Conservation (phyloP, 2,888 invertebrate genomes). For the Cryptus viduatorius region DNA sequence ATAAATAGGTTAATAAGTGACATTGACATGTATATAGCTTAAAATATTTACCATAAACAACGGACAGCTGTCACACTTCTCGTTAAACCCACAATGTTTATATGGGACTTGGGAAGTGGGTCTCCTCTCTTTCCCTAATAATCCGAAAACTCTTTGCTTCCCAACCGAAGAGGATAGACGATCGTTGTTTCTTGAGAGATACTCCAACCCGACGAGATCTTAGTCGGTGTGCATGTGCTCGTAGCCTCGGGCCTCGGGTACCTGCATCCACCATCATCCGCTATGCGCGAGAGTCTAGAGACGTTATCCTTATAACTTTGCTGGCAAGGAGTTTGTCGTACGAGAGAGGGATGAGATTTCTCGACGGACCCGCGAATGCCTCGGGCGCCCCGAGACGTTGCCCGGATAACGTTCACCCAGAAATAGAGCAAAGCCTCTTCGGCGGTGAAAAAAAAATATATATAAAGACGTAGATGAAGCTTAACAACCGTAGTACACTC, state of each 20-base stretch:
- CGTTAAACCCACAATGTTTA: background rate
- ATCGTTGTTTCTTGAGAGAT: conserved; percentile 29
- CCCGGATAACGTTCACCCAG: conserved; percentile 47
- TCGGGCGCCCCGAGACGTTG: conserved; percentile 55
- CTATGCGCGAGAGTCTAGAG: conserved; percentile 40
- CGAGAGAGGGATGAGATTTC: conserved; percentile 66
- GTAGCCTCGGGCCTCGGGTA: conserved; percentile 44
- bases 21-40: background rate
- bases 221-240: conserved; percentile 34
- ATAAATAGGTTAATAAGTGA: background rate
- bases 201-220: conserved; percentile 2
- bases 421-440: conserved; percentile 50
- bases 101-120: background rate
- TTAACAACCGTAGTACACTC: conserved; percentile 24
- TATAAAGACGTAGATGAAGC: conserved; percentile 31
- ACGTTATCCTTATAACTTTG: conserved; percentile 69
- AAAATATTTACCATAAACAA: background rate
- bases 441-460: conserved; percentile 20
- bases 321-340: conserved; percentile 61
- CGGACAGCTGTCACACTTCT: background rate
- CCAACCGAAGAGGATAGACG: conserved; percentile 11
- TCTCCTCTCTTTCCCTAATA: background rate
- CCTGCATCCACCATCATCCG: conserved; percentile 61
- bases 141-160: conserved; percentile 19
- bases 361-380: conserved; percentile 56